Percentiles rank a stretch among this genome's conserved stretches.
Evolutionary conservation across 1,140 invertebrate species (phyloP).

Genomic region (Aphaenogaster rudis): DNA sequence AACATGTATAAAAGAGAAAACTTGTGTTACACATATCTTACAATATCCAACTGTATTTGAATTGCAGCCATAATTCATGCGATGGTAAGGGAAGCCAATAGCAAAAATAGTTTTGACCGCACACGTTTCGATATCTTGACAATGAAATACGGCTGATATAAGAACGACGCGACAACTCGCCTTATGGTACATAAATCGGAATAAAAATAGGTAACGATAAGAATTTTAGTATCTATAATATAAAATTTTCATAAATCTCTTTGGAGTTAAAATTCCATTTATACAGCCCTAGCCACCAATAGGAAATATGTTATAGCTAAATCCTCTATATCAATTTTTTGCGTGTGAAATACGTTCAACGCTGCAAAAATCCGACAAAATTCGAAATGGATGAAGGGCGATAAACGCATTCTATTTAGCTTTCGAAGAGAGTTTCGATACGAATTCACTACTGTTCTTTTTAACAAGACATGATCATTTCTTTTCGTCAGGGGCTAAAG

Average conservation of each 20-base stretch:
- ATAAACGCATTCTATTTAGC: background rate
- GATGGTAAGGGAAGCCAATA: background rate
- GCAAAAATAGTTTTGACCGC: slow-evolving; percentile 32
- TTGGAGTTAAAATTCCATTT: background rate
- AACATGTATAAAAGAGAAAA: slow-evolving; percentile 14
- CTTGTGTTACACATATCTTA: slow-evolving; percentile 4
- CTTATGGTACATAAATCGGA: background rate
- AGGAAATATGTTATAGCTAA: background rate
- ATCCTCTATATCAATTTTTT: background rate
- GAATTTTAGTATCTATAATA: background rate
- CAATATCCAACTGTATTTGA: background rate
- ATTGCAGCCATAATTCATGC: background rate
- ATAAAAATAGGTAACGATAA: slow-evolving; percentile 38
- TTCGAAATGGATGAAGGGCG: background rate
- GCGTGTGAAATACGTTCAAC: background rate
- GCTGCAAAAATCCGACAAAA: background rate
- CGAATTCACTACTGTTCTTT: background rate
- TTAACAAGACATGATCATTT: background rate
- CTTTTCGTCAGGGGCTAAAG: background rate
- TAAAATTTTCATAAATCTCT: slow-evolving; percentile 36
- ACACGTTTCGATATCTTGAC: slow-evolving; percentile 30
- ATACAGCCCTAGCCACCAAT: background rate
- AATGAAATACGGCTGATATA: slow-evolving; percentile 38
- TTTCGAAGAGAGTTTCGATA: background rate
- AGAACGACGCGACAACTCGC: background rate